Conservation (phyloP, 2,888 invertebrate species). For the Eudasyphora cyanicolor region DNA sequence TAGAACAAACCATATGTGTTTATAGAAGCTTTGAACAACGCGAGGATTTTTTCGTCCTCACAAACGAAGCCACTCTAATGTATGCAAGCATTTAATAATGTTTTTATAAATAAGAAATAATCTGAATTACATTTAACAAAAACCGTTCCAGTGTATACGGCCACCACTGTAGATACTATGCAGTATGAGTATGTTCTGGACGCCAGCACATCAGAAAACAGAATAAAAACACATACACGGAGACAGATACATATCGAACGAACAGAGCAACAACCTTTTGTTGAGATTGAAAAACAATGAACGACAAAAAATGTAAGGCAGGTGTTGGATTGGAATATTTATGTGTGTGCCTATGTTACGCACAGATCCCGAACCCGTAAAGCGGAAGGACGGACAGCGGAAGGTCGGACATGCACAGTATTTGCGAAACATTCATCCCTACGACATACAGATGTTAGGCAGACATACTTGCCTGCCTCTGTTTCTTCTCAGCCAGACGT, state of each 20-base stretch:
- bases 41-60: no score
- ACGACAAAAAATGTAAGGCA: conserved; percentile 33
- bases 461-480: background rate
- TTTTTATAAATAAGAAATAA: no score
- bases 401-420: background rate
- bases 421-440: background rate
- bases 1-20: no score
- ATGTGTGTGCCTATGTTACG: background rate
- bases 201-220: background rate
- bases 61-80: no score
- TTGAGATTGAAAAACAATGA: conserved; percentile 27
- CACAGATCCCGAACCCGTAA: background rate
- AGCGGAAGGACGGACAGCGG: background rate
- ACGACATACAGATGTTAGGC: background rate
- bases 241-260: background rate
- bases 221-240: background rate
- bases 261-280: conserved; percentile 56
- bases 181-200: background rate
- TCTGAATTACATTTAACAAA: no score
- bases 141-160: no score
- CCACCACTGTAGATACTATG: background rate
- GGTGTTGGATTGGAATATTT: conserved; percentile 27
- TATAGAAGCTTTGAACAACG: no score
- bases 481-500: conserved; percentile 1
- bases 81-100: no score